Conservation (phyloP, 1,140 invertebrate species). For the Micrasema longulum region DNA sequence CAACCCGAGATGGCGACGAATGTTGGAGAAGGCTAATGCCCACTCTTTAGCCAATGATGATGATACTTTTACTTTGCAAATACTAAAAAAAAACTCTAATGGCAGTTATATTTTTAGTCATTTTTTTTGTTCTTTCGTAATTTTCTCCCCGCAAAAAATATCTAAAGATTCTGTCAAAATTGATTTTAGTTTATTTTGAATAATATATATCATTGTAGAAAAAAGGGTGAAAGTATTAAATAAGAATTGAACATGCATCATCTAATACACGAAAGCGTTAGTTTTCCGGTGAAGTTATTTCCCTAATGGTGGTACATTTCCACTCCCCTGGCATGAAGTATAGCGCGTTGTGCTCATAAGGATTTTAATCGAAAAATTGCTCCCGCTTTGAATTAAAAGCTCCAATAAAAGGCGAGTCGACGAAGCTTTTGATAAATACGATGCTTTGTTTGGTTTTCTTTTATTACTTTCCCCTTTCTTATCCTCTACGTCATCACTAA, state of each 20-base stretch:
- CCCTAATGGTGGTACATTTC: constrained; percentile 29
- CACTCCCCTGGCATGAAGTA: background rate
- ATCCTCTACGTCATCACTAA: constrained; percentile 14
- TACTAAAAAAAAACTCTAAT: no score
- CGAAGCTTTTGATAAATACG: constrained; percentile 43
- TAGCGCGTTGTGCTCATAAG: constrained; percentile 27
- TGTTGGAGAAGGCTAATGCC: no score
- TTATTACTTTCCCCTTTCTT: background rate
- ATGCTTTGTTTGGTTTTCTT: constrained; percentile 35
- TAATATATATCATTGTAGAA: background rate
- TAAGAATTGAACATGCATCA: constrained; percentile 18
- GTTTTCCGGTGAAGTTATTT: constrained; percentile 33
- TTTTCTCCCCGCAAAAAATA: no score
- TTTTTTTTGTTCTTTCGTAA: no score
- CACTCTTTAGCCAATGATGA: no score
- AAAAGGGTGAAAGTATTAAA: background rate
- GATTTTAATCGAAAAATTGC: constrained; percentile 49
- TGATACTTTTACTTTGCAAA: no score
- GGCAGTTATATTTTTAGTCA: no score
- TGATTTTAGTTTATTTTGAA: background rate
- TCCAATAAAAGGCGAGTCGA: constrained; percentile 39
- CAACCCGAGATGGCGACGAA: no score
- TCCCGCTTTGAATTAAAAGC: constrained; percentile 41
- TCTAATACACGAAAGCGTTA: constrained; percentile 14
- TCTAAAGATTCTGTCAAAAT: no score